Base-by-base conservation (phyloP, 2,888 invertebrate species). In the Tenthredo notha region DNA sequence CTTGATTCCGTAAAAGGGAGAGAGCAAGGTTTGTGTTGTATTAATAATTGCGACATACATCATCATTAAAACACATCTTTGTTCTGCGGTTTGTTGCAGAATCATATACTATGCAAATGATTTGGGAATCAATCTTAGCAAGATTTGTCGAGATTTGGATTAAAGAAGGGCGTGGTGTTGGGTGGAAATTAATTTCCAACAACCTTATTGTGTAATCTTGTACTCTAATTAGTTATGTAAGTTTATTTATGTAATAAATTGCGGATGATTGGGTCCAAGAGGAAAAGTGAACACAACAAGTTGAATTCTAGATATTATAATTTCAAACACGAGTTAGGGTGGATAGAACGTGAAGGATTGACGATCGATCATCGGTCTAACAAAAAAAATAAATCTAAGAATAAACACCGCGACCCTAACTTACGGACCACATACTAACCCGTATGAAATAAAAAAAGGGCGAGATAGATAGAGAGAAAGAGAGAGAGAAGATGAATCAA, bases 351-450 rank as follows among this genome's bases (percentile, higher is more conserved):
- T 67, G 18, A 67, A 33, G 25, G 33, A 33, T 67, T 67, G 67
- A 33, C 15, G 33, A 67, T 67, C 33, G 67, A 67, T 67, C 67
- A 67, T 67, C 67, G 67, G 33, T 29, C 29, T 67, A 33, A 33
- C 67, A 67, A 18, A 33, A 67, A 21, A 67, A 67, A 67, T 33
- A 67, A 67, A 33, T 33, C 67, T 6, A 33, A 29, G 18, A 67
- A 33, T 67, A 33, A 67, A 67, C 67, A 67, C 67, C 67, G 10
- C 2, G 33, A 29, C 29, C 29, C 21, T 2, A 21, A 21, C 21
- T 10, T 25, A 58, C 18, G 29, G 29, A 33, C 29, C 21, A 61
- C 21, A 67, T 10, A 15, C 67, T 33, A 18, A 33, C 6, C 67
- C 67, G 33, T 67, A 29, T 50, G 12, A 61, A 25, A 61, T 21